These are phyloP conservation scores for Seriola aureovittata DNA, from an alignment of 2,113 vertebrate genomes.

Conservation along the genomic window DNA sequence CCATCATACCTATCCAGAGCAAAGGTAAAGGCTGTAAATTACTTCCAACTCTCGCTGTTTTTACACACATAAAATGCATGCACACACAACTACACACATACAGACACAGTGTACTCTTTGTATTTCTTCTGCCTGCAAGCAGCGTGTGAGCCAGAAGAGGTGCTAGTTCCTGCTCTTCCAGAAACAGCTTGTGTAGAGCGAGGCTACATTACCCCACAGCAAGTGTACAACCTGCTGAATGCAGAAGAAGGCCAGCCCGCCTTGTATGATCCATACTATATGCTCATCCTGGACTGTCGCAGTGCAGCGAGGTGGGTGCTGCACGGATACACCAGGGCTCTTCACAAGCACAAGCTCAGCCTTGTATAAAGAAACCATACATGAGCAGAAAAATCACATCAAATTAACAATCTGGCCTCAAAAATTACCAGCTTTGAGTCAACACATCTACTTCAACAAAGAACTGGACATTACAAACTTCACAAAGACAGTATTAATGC, in stretches of 20 bases:
- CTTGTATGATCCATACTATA: constrained; percentile 71
- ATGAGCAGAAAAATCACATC: background rate
- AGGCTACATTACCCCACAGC: constrained; percentile 78
- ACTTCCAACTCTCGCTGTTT: background rate
- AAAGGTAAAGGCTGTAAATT: constrained; percentile 52
- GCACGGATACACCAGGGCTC: background rate
- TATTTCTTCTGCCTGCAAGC: constrained; percentile 14
- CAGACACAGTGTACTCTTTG: constrained; percentile 4
- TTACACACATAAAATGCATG: background rate
- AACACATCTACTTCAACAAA: background rate
- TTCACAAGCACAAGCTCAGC: too few species aligned
- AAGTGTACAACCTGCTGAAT: constrained; percentile 78
- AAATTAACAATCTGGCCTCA: background rate
- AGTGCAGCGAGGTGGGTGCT: constrained; percentile 72
- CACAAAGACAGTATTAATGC: background rate
- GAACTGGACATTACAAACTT: background rate
- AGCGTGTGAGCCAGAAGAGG: constrained; percentile 57
- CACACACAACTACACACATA: background rate
- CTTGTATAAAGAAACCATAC: background rate
- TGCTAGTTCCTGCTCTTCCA: constrained; percentile 67
- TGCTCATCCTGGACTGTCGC: constrained; percentile 78
- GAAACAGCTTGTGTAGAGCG: constrained; percentile 63
- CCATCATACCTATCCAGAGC: constrained; percentile 39
- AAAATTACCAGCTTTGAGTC: too few species aligned
- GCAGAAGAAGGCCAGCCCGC: constrained; percentile 76